Conservation (phyloP, 2,888 invertebrate species). For the Eupithecia abbreviata region DNA sequence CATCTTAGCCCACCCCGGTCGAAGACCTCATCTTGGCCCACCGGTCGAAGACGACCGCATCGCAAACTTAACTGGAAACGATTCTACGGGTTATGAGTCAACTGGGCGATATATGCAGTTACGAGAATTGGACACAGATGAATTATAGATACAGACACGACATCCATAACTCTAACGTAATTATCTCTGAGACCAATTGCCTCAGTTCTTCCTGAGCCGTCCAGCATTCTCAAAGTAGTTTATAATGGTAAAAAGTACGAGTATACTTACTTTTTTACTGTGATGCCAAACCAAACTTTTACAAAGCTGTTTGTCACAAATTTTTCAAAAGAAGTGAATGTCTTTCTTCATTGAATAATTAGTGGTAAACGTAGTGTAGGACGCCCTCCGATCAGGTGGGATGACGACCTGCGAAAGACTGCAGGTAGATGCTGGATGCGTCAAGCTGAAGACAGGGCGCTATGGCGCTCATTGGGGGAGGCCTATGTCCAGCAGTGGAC, state of each 20-base stretch:
- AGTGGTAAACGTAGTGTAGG: too few relatives aligned
- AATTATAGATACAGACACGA: slow-evolving; percentile 2
- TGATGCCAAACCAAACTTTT: background rate
- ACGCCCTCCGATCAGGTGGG: too few relatives aligned
- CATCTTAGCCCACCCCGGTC: background rate
- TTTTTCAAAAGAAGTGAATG: too few relatives aligned
- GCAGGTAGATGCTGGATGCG: too few relatives aligned
- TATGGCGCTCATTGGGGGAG: too few relatives aligned
- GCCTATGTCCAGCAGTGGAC: too few relatives aligned
- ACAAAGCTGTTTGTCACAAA: background rate
- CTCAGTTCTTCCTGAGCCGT: too few relatives aligned
- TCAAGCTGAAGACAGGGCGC: too few relatives aligned
- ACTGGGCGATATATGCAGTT: slow-evolving; percentile 74
- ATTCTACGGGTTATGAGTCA: slow-evolving; percentile 78
- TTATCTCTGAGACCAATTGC: background rate
- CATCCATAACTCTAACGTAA: background rate
- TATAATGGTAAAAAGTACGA: too few relatives aligned
- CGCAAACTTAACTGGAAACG: slow-evolving; percentile 71
- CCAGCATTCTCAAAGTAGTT: background rate
- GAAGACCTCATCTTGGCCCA: slow-evolving; percentile 38
- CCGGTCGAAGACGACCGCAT: slow-evolving; percentile 59
- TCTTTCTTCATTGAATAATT: background rate
- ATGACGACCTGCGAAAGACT: too few relatives aligned
- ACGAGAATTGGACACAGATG: slow-evolving; percentile 59
- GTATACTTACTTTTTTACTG: too few relatives aligned